Evolutionary conservation across 2,888 invertebrate species (phyloP), one percentile per base, ranked within the genome.

Genomic region (Apotomis turbidana): DNA sequence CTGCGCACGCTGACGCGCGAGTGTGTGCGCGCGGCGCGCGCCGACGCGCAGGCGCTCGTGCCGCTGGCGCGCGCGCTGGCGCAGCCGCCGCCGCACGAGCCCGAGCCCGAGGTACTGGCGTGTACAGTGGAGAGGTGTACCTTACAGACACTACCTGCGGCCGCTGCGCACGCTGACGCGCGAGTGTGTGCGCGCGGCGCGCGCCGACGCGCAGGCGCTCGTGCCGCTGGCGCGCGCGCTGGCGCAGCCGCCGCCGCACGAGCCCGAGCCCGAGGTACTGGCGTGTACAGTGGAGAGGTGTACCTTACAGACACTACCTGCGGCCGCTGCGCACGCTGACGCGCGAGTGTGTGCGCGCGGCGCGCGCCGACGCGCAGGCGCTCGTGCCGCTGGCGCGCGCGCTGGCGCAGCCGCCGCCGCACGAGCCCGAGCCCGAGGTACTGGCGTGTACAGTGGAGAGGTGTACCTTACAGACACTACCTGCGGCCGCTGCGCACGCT

Each of bases 261-360:
- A 96, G 59, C 94, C 96, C 12, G 92, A 95, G 0, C 91, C 93
- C 27, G 93, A 95, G 79, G 94, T 96, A 87, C 38, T 59, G 1
- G 1, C 15, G 15, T 15, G 15, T 15, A 15, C 15, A 15, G 15
- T 15, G 15, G 15, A 15, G 15, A 15, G 15, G 15, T 15, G 15
- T 41, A 6, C 41, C 5, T 4, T 6, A 41, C 5, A 6, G 6
- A 6, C 5, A 99, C 88, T 98, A 97, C 87, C 91, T 98, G 74
- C 95, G 98, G 1, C 97, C 98, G 0, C 88, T 99, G 77, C 95
- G 99, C 3, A 96, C 97, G 5, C 94, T 99, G 75, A 92, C 98
- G 0, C 95, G 99, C 69, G 99, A 99, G 93, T 96, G 98, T 75
- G 97, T 98, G 64, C 95, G 98, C 13, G 96, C 97, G 90, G 97